A percentile compares a stretch with the other conserved stretches of the same genome.
These are phyloP conservation scores for Zaprionus capensis DNA, from an alignment of 1,140 invertebrate species.

Conservation along the genomic window DNA sequence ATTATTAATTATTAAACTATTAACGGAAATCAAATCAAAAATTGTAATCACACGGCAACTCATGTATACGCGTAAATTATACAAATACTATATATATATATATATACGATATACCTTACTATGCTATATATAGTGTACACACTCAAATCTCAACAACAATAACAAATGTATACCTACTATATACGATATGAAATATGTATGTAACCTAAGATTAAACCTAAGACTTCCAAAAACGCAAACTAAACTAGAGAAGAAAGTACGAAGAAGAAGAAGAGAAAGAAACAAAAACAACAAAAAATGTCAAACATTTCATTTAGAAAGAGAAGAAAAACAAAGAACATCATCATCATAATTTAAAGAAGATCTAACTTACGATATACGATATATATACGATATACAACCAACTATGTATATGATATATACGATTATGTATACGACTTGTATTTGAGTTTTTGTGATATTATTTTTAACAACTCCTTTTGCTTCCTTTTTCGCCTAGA, in stretches of 20 bases:
- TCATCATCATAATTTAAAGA: constrained; percentile 35
- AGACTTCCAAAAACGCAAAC: constrained; percentile 39
- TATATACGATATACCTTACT: constrained; percentile 39
- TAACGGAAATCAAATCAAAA: constrained; percentile 65
- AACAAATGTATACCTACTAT: constrained; percentile 44
- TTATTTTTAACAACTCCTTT: constrained; percentile 72
- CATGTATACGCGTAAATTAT: constrained; percentile 72
- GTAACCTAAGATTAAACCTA: constrained; percentile 73
- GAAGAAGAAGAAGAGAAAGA: background rate
- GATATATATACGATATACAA: constrained; percentile 14
- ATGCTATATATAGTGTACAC: constrained; percentile 32
- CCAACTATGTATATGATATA: constrained; percentile 47
- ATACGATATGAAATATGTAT: constrained; percentile 26
- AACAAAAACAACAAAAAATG: constrained; percentile 44
- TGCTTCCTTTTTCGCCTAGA: constrained; percentile 63
- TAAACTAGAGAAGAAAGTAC: background rate
- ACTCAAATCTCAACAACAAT: constrained; percentile 58
- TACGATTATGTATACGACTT: constrained; percentile 69
- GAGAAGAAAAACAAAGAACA: constrained; percentile 22
- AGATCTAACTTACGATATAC: constrained; percentile 25
- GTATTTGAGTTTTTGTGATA: constrained; percentile 80
- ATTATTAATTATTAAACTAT: constrained; percentile 27
- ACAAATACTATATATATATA: constrained; percentile 47
- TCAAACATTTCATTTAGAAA: constrained; percentile 64
- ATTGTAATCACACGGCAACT: constrained; percentile 68